Evolutionary conservation across 2,797 vertebrate genomes (phyloP).

Genomic region (Muraenolepis orangiensis): DNA sequence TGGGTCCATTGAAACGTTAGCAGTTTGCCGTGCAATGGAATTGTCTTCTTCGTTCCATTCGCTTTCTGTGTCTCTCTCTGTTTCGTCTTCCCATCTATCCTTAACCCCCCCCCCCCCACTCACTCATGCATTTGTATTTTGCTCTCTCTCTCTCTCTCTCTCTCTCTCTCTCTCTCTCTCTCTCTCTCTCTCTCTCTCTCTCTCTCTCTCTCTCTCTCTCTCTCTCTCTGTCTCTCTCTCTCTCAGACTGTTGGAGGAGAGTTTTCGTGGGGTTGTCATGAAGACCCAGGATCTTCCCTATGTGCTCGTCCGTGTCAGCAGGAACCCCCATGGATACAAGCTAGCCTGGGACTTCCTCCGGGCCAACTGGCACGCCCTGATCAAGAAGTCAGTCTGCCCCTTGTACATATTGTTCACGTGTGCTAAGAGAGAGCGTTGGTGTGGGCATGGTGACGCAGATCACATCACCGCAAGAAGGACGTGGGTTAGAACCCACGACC

Average conservation of each 20-base stretch:
- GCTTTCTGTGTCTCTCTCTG: not conserved
- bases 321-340: conserved; percentile 77
- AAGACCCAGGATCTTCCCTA: conserved; percentile 85
- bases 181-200: not conserved
- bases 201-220: not conserved
- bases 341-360: conserved; percentile 84
- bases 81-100: not conserved
- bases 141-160: not conserved
- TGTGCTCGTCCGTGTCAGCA: conserved; percentile 73
- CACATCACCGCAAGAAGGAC: not conserved
- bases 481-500: not conserved
- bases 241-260: conserved; percentile 85
- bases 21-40: not conserved
- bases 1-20: too few species aligned
- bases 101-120: not conserved
- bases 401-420: not conserved
- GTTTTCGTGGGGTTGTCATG: conserved; percentile 80
- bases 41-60: not conserved
- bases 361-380: conserved; percentile 79
- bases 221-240: too few species aligned
- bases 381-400: conserved; percentile 79
- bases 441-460: not conserved
- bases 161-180: conserved; percentile 2
- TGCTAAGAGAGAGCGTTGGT: not conserved
- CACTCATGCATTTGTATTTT: not conserved